Conservation (phyloP, 2,797 vertebrate genomes). For the Ficedula albicollis region DNA sequence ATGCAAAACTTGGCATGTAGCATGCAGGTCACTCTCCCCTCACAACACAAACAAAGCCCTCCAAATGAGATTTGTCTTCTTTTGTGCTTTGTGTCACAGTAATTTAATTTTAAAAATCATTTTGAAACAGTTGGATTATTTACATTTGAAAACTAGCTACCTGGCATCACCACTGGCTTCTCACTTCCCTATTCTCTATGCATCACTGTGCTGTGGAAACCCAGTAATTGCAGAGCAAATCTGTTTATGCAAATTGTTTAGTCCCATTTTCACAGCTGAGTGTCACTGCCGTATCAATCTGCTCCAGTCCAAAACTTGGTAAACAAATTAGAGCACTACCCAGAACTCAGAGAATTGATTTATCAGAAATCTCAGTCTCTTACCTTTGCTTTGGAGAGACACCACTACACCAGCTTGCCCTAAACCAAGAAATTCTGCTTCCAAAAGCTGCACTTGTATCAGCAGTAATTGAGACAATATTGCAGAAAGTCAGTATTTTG, state of each 20-base stretch:
- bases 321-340: neutral
- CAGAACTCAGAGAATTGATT: neutral
- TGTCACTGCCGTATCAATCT: neutral
- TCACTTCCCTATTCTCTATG: neutral
- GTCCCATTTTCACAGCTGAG: neutral
- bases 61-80: neutral
- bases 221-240: slow-evolving; percentile 3
- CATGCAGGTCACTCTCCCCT: neutral
- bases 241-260: neutral
- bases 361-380: neutral
- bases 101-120: neutral
- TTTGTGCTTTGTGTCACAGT: neutral
- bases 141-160: neutral
- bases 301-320: neutral
- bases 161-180: neutral
- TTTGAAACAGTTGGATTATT: slow-evolving; percentile 25
- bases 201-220: neutral
- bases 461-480: neutral
- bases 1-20: neutral
- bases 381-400: neutral
- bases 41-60: neutral
- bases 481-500: neutral
- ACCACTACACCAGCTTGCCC: neutral
- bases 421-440: neutral
- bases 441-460: neutral